Evolutionary conservation across 2,888 invertebrate species (phyloP).

Genomic region (Andricus curvator): DNA sequence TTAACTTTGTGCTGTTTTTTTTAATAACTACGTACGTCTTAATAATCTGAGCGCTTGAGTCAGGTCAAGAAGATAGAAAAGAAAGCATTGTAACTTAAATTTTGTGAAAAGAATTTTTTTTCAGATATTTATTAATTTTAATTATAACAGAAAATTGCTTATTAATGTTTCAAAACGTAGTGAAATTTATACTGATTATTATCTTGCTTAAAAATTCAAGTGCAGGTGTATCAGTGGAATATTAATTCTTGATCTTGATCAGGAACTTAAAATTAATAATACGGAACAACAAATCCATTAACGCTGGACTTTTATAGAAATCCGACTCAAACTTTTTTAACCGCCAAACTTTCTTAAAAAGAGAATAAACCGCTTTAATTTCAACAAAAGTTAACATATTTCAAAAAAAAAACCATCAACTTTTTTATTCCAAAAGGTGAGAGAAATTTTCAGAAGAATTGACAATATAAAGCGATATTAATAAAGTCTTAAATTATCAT

Average conservation of each 20-base stretch:
- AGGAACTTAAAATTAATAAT: background rate
- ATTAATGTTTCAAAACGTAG: background rate
- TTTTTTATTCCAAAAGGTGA: background rate
- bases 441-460: constrained; percentile 12
- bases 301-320: background rate
- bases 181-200: too few relatives aligned
- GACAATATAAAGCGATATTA: constrained; percentile 20
- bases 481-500: constrained; percentile 9
- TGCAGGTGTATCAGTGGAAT: background rate
- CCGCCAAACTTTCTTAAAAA: too few relatives aligned
- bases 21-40: background rate
- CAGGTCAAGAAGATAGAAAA: background rate
- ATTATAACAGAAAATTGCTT: background rate
- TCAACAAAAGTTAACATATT: background rate
- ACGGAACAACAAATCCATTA: background rate
- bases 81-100: background rate
- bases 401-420: background rate
- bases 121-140: background rate
- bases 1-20: background rate
- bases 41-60: background rate
- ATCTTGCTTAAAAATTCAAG: background rate
- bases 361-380: background rate
- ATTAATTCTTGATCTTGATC: background rate
- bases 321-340: background rate
- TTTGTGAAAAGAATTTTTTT: background rate